These are phyloP conservation scores for Gobio gobio DNA, from an alignment of 2,113 vertebrate genomes.

Conservation along the genomic window DNA sequence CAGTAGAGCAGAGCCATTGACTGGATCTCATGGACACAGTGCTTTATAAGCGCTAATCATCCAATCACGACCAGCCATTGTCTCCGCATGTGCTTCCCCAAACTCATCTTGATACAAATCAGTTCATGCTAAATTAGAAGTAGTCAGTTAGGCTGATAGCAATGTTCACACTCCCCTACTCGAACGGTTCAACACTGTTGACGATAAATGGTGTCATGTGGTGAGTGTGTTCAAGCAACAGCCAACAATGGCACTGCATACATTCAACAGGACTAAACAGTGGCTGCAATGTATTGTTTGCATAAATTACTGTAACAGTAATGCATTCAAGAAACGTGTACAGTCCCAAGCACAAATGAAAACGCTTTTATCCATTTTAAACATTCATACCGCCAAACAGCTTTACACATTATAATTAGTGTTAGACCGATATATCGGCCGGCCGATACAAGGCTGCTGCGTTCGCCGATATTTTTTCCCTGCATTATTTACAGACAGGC, in stretches of 20 bases:
- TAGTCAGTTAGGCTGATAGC: not conserved
- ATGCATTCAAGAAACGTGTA: too few relatives aligned
- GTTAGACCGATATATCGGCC: too few relatives aligned
- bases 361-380: too few relatives aligned
- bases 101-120: not conserved
- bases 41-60: not conserved
- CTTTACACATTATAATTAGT: too few relatives aligned
- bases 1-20: constrained; percentile 9
- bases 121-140: not conserved
- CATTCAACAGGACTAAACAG: not conserved
- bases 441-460: too few relatives aligned
- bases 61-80: not conserved
- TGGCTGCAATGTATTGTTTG: not conserved
- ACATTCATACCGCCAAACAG: too few relatives aligned
- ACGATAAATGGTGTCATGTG: not conserved
- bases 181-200: not conserved
- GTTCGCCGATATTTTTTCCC: too few relatives aligned
- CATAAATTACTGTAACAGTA: not conserved
- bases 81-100: not conserved
- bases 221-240: not conserved
- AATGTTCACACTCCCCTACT: not conserved
- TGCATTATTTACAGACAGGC: too few relatives aligned
- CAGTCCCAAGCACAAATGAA: too few relatives aligned
- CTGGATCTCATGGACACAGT: not conserved
- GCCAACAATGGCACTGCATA: not conserved